Conservation (phyloP, 2,888 invertebrate genomes). For the Cerastis rubricosa region DNA sequence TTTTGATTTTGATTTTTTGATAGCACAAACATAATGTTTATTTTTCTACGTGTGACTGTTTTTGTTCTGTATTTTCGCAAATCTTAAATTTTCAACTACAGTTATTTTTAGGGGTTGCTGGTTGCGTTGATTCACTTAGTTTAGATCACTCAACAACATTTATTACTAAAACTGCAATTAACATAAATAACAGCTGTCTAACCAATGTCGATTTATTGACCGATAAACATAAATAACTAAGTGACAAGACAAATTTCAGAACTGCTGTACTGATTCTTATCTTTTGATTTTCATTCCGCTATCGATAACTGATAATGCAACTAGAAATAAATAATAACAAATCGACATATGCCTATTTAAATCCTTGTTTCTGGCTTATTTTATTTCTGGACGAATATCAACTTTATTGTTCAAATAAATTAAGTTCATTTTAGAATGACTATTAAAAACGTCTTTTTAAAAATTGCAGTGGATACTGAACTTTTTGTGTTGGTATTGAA, state of each 20-base stretch:
- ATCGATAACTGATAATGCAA: slow-evolving; percentile 23
- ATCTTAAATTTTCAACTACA: background rate
- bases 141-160: background rate
- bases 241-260: slow-evolving; percentile 24
- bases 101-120: background rate
- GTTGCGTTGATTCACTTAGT: too few species aligned
- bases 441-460: background rate
- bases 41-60: background rate
- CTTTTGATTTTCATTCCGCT: slow-evolving; percentile 41
- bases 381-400: background rate
- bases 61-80: background rate
- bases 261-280: slow-evolving; percentile 27
- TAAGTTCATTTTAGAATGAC: background rate
- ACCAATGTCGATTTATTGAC: slow-evolving; percentile 26
- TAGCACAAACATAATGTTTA: background rate
- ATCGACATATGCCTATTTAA: background rate
- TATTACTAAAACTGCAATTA: background rate
- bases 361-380: background rate
- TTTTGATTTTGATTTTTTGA: too few species aligned
- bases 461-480: background rate
- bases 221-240: slow-evolving; percentile 23
- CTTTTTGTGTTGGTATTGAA: background rate
- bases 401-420: background rate
- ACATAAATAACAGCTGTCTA: slow-evolving; percentile 16
- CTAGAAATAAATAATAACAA: slow-evolving; percentile 18